Base-by-base conservation (phyloP, 2,888 invertebrate genomes). In the Aphidoletes aphidimyza region DNA sequence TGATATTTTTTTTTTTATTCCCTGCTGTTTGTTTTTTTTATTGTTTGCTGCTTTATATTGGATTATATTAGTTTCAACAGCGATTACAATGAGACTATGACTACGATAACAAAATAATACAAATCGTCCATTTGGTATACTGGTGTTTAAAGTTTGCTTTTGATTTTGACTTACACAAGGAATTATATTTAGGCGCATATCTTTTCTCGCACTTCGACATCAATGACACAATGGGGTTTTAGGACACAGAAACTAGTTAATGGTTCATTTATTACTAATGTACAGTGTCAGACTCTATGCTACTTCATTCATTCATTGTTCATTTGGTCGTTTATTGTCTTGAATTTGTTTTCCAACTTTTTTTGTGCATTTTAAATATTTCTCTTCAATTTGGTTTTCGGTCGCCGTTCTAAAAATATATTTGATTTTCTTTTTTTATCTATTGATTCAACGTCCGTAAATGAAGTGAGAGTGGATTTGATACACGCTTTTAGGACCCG, bases 11-110 rank as follows among this genome's bases (percentile, higher is more conserved):
- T 6, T 42, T 42, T 19, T 19, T 47, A 19, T 17, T 47, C 17
- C 11, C 14, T 30, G 17, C 69, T 69, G 11, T 69, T 69, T 69
- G 69, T 69, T 69, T 69, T n/a, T n/a, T n/a, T 69, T 69, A 69
- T 69, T 69, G 69, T 69, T 69, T 69, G 69, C 69, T 30, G 5
- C 69, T 69, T 69, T 69, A 69, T 69, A 34, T 69, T 30, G 69
- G 69, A 69, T 69, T 69, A 69, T 69, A 69, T 69, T 14, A 69
- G 30, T 69, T 69, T 2, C 26, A 54, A 9, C 22, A 30, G 69
- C 69, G 69, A 14, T 30, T 6, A 34, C 69, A 30, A 30, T 69
- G 69, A 69, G 30, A 69, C 30, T 26, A 69, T 69, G 69, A 69
- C 69, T 30, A 69, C 34, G 69, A 54, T 47, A 19, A 47, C 3